Percentiles rank a stretch among this genome's conserved stretches.
phyloP scores from a whole-genome alignment of 2,888 invertebrate species.

The Girardia tigrina region DNA sequence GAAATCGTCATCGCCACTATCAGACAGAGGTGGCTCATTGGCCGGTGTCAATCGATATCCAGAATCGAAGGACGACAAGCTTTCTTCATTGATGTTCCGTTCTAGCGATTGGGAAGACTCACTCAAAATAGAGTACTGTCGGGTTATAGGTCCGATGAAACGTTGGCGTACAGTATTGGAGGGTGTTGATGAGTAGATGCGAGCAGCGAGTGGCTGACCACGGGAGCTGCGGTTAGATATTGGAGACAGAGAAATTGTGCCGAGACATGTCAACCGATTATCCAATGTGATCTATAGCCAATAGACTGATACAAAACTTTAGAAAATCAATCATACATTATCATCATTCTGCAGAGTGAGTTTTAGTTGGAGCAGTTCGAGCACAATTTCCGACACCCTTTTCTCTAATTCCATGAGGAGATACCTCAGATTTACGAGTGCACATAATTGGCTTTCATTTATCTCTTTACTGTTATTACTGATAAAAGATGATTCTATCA shows the following conservation, averaged over 20 bases:
- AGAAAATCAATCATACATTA: too few relatives aligned
- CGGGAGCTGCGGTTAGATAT: too few relatives aligned
- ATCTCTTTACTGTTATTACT: neutral
- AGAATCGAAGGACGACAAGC: neutral
- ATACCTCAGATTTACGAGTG: neutral
- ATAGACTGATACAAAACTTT: too few relatives aligned
- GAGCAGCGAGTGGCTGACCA: too few relatives aligned
- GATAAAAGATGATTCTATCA: neutral
- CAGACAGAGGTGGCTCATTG: neutral
- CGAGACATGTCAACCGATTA: too few relatives aligned
- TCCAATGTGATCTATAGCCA: too few relatives aligned
- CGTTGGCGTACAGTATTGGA: too few relatives aligned
- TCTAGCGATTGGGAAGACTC: neutral
- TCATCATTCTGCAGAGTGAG: too few relatives aligned
- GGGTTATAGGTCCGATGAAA: too few relatives aligned
- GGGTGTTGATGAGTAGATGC: conserved; percentile 13
- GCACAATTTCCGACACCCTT: neutral
- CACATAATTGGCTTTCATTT: neutral
- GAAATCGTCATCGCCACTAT: neutral
- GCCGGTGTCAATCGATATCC: neutral
- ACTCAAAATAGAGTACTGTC: neutral
- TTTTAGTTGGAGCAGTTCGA: too few relatives aligned
- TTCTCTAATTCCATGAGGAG: neutral
- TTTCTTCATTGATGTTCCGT: neutral
- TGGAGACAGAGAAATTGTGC: too few relatives aligned